Conservation (phyloP, 2,113 vertebrate species). For the Brachionichthys hirsutus region DNA sequence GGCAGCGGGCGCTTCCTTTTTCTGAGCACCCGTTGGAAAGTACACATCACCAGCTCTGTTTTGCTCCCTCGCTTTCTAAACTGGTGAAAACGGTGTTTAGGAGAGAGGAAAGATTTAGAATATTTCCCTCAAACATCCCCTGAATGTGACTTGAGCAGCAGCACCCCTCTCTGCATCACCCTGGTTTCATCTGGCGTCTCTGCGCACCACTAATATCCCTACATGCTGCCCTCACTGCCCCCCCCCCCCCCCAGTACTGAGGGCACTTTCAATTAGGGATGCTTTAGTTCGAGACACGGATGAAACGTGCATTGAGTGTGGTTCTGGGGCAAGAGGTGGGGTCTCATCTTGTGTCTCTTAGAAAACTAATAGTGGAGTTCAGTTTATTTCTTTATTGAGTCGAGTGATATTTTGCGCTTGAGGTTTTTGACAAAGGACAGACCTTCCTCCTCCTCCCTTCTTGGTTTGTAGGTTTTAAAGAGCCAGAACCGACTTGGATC, state of each 20-base stretch:
- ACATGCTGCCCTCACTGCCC: conserved; percentile 43
- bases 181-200: neutral
- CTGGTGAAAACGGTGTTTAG: conserved; percentile 19
- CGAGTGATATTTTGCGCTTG: conserved; percentile 60
- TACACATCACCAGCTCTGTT: conserved; percentile 62
- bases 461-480: conserved; percentile 17
- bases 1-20: conserved; percentile 39
- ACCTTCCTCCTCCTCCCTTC: conserved; percentile 24
- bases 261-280: conserved; percentile 79
- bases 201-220: conserved; percentile 28
- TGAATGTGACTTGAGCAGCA: conserved; percentile 39
- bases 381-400: conserved; percentile 35
- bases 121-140: conserved; percentile 23
- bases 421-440: conserved; percentile 32
- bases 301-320: conserved; percentile 53
- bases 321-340: neutral
- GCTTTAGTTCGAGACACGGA: conserved; percentile 59
- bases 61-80: conserved; percentile 18
- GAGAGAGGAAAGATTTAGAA: conserved; percentile 4
- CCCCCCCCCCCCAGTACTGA: conserved; percentile 49
- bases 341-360: conserved; percentile 5
- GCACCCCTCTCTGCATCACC: neutral
- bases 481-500: conserved; percentile 37
- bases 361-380: conserved; percentile 16
- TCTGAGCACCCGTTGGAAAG: conserved; percentile 32